Conservation (phyloP, 2,113 vertebrate species). For the Ictalurus furcatus region DNA sequence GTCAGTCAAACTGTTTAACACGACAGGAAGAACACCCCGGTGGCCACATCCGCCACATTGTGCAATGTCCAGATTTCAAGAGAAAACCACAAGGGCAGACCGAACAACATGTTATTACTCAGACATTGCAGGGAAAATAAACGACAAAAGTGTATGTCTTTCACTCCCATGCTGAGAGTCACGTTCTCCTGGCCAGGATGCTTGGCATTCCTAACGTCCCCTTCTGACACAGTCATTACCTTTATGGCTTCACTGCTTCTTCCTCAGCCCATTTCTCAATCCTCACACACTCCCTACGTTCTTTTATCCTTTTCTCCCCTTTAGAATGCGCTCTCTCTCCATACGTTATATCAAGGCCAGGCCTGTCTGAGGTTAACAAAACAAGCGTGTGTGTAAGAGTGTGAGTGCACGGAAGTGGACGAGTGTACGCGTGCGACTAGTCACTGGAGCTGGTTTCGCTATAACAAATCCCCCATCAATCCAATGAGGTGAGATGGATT, state of each 20-base stretch:
- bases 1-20: constrained; percentile 2
- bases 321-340: background rate
- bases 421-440: background rate
- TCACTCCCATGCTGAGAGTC: background rate
- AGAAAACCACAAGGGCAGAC: background rate
- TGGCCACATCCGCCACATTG: background rate
- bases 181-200: background rate
- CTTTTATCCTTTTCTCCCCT: background rate
- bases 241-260: constrained; percentile 24
- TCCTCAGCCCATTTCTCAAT: constrained; percentile 4
- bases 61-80: background rate
- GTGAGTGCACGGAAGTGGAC: background rate
- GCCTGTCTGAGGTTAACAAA: constrained; percentile 30
- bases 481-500: constrained; percentile 58
- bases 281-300: background rate
- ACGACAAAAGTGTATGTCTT: background rate
- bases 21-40: background rate
- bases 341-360: constrained; percentile 1
- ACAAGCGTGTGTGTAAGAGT: background rate
- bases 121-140: background rate
- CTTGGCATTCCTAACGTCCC: constrained; percentile 30
- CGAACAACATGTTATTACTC: constrained; percentile 4
- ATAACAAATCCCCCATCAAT: constrained; percentile 50
- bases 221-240: constrained; percentile 33
- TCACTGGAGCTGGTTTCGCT: background rate